A percentile compares a stretch with the other conserved stretches of the same genome.
Conservation (phyloP, 2,113 vertebrate species). For the Anseranas semipalmata region DNA sequence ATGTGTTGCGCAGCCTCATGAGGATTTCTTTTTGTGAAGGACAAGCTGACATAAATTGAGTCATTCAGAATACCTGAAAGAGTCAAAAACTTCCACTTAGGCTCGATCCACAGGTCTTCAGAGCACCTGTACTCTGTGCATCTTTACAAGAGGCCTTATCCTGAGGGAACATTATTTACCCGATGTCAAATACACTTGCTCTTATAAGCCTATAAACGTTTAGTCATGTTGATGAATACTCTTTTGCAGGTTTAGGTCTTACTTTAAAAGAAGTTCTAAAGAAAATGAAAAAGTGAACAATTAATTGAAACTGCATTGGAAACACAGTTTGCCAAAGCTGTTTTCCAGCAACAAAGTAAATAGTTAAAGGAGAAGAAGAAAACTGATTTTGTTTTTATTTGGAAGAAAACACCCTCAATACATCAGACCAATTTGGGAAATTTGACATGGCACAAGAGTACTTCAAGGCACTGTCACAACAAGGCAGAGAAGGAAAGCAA, state of each 20-base stretch:
- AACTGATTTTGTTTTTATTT: background rate
- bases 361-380: background rate
- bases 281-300: background rate
- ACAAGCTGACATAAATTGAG: slow-evolving; percentile 34
- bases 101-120: background rate
- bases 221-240: background rate
- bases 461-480: background rate
- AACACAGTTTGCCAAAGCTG: background rate
- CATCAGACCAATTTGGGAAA: background rate
- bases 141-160: background rate
- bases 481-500: background rate
- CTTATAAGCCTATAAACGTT: background rate
- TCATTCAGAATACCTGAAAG: slow-evolving; percentile 79
- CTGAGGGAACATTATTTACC: background rate
- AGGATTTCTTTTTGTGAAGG: slow-evolving; percentile 20
- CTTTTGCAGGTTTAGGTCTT: background rate
- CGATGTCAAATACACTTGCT: background rate
- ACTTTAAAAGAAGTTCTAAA: background rate
- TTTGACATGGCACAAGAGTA: background rate
- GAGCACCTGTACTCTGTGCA: background rate
- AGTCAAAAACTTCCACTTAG: background rate
- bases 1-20: background rate
- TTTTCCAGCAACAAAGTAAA: background rate
- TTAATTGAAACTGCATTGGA: background rate
- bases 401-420: background rate